phyloP scores from a whole-genome alignment of 35 echinoderm and acorn worm genomes.

The Lytechinus variegatus region DNA sequence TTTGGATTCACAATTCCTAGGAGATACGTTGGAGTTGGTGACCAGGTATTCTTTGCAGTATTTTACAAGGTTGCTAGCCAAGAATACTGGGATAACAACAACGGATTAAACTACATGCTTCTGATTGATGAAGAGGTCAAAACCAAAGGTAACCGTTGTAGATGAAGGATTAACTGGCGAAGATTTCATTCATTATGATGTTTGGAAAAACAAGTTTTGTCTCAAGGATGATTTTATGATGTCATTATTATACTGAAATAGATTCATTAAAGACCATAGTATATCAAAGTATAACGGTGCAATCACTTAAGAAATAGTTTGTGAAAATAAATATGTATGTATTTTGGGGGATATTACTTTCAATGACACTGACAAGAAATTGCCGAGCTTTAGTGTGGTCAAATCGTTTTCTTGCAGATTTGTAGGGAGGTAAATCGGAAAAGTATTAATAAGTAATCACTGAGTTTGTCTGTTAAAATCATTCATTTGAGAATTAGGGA shows the following conservation, averaged over 20 bases:
- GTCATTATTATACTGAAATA: background rate
- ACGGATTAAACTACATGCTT: conserved; percentile 64
- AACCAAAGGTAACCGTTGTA: background rate
- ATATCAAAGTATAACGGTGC: background rate
- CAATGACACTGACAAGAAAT: too few relatives aligned
- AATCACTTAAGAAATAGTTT: background rate
- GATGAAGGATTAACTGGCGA: background rate
- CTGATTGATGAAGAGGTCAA: conserved; percentile 41
- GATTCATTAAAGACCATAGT: background rate
- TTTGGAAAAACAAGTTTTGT: too few relatives aligned
- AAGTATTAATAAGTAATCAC: background rate
- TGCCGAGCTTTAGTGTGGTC: too few relatives aligned
- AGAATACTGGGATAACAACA: conserved; percentile 77
- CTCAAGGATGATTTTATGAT: background rate
- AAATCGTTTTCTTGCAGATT: too few relatives aligned
- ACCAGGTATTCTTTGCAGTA: conserved; percentile 56
- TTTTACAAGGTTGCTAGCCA: conserved; percentile 33
- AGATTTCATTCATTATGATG: background rate
- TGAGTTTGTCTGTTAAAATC: background rate
- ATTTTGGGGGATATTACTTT: background rate
- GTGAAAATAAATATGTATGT: background rate
- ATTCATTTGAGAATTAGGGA: too few relatives aligned
- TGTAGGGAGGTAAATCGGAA: background rate
- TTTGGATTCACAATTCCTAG: conserved; percentile 66
- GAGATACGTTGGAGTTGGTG: conserved; percentile 57